Evolutionary conservation across 2,113 vertebrate species (phyloP), one percentile per base, ranked within the genome.

Genomic region (Neodontobutis hainanensis): DNA sequence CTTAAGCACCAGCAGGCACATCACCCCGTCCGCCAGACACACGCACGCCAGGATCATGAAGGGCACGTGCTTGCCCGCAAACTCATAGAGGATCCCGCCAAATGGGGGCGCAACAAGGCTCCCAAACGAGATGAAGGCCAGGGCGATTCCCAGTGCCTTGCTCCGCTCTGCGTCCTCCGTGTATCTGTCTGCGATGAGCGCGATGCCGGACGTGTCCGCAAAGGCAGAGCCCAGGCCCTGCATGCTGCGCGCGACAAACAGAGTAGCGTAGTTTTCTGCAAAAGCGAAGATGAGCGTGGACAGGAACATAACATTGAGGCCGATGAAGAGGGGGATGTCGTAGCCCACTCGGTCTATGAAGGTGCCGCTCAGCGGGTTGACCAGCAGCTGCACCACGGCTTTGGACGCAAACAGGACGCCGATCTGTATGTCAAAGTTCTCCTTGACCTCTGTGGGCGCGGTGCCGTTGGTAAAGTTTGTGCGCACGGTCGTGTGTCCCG

Each of bases 121-220:
- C 4, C 97, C 97, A 36, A 98, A 98, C 14, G 97, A 99, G 87
- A 99, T 99, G 91, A 97, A 99, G n/a, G 97, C 97, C 78, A 98
- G 72, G 32, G 97, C 97, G 42, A 97, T 92, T 32, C 97, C 97
- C 87, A 98, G 89, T 2, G 97, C 95, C 42, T 92, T 94, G 86
- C 95, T 98, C 78, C 97, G 91, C 88, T 95, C 95, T 0, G 89
- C 66, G 73, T 99, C 96, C 83, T 96, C 96, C 0, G 94, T 88
- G 76, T 93, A 99, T 73, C 85, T 95, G 89, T 98, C 96, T 0
- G 97, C 97, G 16, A 99, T 96, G 87, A 99, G 94, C 4, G 97
- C 97, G 55, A 99, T 95, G 45, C 97, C 96, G 0, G 97, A 95
- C 0, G 97, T 99, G 83, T 99, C 96, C 0, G 96, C 97, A 56